Evolutionary conservation across 2,113 vertebrate species (phyloP).

Genomic region (Bostrychus sinensis): DNA sequence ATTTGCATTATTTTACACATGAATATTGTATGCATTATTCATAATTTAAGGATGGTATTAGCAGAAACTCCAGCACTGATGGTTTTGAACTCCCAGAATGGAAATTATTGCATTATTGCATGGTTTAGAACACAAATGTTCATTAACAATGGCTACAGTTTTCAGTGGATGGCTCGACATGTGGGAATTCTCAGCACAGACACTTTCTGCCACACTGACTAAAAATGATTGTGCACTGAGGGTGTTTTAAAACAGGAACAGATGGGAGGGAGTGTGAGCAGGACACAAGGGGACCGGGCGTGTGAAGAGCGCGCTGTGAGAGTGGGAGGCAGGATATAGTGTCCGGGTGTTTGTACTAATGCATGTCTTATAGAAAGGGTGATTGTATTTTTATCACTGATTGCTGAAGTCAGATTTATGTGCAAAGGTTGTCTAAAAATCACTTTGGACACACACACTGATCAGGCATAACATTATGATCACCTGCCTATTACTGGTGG

Average conservation of each 20-base stretch:
- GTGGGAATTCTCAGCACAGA: slow-evolving; percentile 51
- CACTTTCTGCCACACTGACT: slow-evolving; percentile 54
- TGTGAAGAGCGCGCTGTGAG: slow-evolving; percentile 39
- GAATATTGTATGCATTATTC: slow-evolving; percentile 17
- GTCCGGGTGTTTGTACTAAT: slow-evolving; percentile 3
- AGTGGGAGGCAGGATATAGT: slow-evolving; percentile 33
- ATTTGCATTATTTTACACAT: slow-evolving; percentile 25
- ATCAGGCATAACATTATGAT: neutral
- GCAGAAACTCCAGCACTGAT: slow-evolving; percentile 16
- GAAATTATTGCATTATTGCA: slow-evolving; percentile 30
- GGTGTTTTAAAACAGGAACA: slow-evolving; percentile 68
- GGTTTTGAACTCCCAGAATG: slow-evolving; percentile 14
- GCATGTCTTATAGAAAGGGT: neutral
- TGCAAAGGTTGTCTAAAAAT: too few species aligned
- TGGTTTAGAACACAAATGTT: slow-evolving; percentile 26
- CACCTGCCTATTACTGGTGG: neutral
- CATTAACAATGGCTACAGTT: slow-evolving; percentile 39
- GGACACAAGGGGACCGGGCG: slow-evolving; percentile 43
- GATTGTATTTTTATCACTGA: slow-evolving; percentile 34
- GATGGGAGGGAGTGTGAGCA: slow-evolving; percentile 63
- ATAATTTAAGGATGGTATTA: slow-evolving; percentile 27
- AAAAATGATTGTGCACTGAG: slow-evolving; percentile 57
- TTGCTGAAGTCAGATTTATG: slow-evolving; percentile 47
- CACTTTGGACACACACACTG: neutral
- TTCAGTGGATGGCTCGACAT: slow-evolving; percentile 45